Percentiles rank a stretch among this genome's conserved stretches.
Evolutionary conservation across 1,140 invertebrate species (phyloP).

Genomic region (Ladona fulva): DNA sequence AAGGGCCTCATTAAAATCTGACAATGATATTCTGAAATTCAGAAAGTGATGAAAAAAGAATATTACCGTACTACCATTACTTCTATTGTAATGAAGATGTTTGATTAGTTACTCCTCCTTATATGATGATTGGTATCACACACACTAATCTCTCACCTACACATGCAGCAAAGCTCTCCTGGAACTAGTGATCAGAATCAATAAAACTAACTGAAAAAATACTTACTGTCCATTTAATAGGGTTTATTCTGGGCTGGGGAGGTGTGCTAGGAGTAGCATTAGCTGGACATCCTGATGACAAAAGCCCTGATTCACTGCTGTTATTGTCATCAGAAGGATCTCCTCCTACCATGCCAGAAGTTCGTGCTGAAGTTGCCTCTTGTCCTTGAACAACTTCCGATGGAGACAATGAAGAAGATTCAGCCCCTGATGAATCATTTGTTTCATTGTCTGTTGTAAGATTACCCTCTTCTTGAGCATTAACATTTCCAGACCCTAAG

Average conservation of each 20-base stretch:
- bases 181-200: no score
- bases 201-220: no score
- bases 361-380: slow-evolving; percentile 29
- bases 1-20: no score
- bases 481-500: background rate
- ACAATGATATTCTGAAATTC: no score
- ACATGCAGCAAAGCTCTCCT: no score
- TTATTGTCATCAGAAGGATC: slow-evolving; percentile 20
- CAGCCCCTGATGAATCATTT: background rate
- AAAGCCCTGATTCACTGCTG: slow-evolving; percentile 26
- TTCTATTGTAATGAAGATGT: no score
- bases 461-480: background rate
- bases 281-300: slow-evolving; percentile 29
- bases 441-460: background rate
- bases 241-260: slow-evolving; percentile 48
- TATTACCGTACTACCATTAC: no score
- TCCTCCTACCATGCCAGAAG: slow-evolving; percentile 25
- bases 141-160: no score
- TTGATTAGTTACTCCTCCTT: no score
- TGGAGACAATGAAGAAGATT: slow-evolving; percentile 29
- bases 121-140: no score
- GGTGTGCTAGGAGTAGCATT: slow-evolving; percentile 25
- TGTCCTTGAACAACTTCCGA: slow-evolving; percentile 26
- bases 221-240: slow-evolving; percentile 64
- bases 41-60: no score